phyloP scores from a whole-genome alignment of 2,113 vertebrate species.

The Apaloderma vittatum region DNA sequence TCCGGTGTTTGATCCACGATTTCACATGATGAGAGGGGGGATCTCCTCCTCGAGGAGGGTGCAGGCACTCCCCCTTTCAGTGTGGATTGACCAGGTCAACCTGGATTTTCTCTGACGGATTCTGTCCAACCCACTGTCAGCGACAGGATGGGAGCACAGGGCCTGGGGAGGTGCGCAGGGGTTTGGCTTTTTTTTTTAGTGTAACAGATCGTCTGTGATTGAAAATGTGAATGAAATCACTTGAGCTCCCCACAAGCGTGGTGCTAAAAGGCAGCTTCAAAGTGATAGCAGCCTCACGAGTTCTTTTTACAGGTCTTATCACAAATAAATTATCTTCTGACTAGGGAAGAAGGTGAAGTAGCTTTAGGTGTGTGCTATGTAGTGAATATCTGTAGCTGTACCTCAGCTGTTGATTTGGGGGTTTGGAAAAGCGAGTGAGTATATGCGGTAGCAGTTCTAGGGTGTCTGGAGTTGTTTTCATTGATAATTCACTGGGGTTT shows the following conservation, averaged over 20 bases:
- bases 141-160: neutral
- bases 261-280: neutral
- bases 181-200: neutral
- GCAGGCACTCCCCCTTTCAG: neutral
- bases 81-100: too few relatives aligned
- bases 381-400: fast-evolving
- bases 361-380: neutral
- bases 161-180: neutral
- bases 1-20: neutral
- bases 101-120: neutral
- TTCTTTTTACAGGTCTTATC: neutral
- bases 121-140: neutral
- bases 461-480: neutral
- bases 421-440: neutral
- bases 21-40: neutral
- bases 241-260: fast-evolving
- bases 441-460: fast-evolving
- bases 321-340: neutral
- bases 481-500: neutral
- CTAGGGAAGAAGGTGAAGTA: neutral
- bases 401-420: neutral
- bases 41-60: neutral
- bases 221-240: neutral
- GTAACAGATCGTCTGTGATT: neutral
- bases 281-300: fast-evolving